Evolutionary conservation across 2,888 invertebrate genomes (phyloP).

Genomic region (Plutella xylostella): DNA sequence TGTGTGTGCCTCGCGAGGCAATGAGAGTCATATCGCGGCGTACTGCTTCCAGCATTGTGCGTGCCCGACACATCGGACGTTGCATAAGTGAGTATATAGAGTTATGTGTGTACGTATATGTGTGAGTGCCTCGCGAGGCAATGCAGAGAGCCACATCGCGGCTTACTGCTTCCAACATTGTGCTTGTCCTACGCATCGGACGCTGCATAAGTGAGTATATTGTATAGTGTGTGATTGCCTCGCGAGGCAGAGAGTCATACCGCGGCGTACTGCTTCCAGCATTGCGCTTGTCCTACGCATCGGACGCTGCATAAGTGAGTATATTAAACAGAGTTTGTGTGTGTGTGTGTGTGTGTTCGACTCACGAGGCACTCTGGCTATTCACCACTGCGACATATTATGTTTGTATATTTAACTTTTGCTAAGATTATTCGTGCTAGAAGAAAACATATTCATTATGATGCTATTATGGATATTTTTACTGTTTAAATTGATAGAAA

Average conservation of each 20-base stretch:
- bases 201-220: conserved; percentile 55
- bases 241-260: conserved; percentile 77
- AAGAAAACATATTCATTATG: too few relatives aligned
- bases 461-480: background rate
- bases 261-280: conserved; percentile 86
- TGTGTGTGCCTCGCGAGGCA: conserved; percentile 72
- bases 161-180: conserved; percentile 90
- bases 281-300: conserved; percentile 82
- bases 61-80: conserved; percentile 75
- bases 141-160: conserved; percentile 78
- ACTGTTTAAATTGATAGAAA: too few relatives aligned
- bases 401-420: background rate
- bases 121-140: conserved; percentile 72
- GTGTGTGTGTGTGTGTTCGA: conserved; percentile 76
- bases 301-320: conserved; percentile 68
- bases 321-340: conserved; percentile 25
- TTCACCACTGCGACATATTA: too few relatives aligned
- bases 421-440: too few relatives aligned
- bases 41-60: conserved; percentile 91
- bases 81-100: conserved; percentile 46
- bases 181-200: conserved; percentile 78
- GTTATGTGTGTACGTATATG: conserved; percentile 70
- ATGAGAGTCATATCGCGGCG: conserved; percentile 78
- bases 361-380: conserved; percentile 74
- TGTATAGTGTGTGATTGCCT: conserved; percentile 74